Evolutionary conservation across 1,140 invertebrate genomes (phyloP), one percentile per base, ranked within the genome.

Genomic region (Saccostrea glomerata): DNA sequence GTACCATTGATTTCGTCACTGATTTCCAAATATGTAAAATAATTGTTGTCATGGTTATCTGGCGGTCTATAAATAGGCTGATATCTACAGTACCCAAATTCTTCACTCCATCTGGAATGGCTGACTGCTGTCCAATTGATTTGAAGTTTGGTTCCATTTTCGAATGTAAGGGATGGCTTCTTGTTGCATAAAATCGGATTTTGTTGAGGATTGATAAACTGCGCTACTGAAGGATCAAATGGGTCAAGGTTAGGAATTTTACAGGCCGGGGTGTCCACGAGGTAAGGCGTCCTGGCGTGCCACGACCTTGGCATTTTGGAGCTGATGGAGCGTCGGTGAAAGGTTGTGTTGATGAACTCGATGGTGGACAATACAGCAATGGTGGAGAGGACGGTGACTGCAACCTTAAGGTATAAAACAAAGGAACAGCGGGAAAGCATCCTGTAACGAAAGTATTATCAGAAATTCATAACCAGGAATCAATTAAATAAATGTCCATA

Each of bases 141-240:
- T 9, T 90, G 85, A 23, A 94, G 82, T 47, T 82, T 92, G 89
- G 77, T 92, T 92, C 90, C 90, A 40, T 89, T 86, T 82, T 90
- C 84, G 77, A 92, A 93, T 7, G 93, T 94, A 25, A 97, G 89
- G 0, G 95, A 92, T 0, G 95, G 93, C 12, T 91, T 90, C 58
- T 93, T 94, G 15, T 95, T 94, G 91, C 97, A 97, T 0, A 94
- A 86, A 60, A 96, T 95, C 73, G 96, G 96, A 87, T 95, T 95
- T 70, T 95, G 63, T 36, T 73, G 13, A 13, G 85, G 91, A 11
- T 70, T 47, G 12, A 58, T 25, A 12, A 47, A 85, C 15, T 56
- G 23, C 20, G 55, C 36, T 15, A 88, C 56, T 1, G 88, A 89
- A 1, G 54, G 56, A n/a, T 89, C 88, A 55, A 85, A 89, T 23